Conservation (phyloP, 1,140 invertebrate genomes). For the Lethrus apterus region DNA sequence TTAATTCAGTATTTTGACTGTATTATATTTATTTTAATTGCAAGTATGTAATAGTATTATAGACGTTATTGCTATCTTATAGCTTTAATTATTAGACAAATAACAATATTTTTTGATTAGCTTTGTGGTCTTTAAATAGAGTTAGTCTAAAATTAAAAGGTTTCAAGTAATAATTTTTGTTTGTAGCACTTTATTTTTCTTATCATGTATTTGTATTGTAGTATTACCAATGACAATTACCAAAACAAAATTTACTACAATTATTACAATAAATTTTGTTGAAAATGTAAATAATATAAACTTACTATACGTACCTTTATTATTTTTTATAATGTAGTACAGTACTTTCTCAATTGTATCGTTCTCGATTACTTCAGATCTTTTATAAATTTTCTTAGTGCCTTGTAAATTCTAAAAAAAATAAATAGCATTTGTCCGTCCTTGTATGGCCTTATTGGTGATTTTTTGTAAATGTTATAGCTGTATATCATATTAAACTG, state of each 20-base stretch:
- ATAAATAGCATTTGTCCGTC: constrained; percentile 15
- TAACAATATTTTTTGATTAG: background rate
- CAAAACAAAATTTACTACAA: background rate
- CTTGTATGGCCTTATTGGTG: constrained; percentile 13
- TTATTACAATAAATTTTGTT: background rate
- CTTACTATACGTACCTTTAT: background rate
- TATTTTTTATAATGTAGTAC: background rate
- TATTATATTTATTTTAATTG: too few species aligned
- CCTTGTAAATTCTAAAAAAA: background rate
- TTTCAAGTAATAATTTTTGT: too few species aligned
- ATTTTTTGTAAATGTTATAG: background rate
- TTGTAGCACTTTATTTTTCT: too few species aligned
- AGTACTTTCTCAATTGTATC: background rate
- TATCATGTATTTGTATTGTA: background rate
- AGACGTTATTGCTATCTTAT: too few species aligned
- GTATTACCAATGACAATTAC: background rate
- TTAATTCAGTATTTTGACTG: too few species aligned
- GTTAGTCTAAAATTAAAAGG: background rate
- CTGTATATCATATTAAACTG: background rate
- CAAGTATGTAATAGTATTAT: too few species aligned
- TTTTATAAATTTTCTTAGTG: too few species aligned
- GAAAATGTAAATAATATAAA: background rate
- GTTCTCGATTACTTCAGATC: background rate
- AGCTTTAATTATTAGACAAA: too few species aligned
- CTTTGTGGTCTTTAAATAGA: background rate